Base-by-base conservation (phyloP, 1,140 invertebrate species). In the Saxidomus purpurata region DNA sequence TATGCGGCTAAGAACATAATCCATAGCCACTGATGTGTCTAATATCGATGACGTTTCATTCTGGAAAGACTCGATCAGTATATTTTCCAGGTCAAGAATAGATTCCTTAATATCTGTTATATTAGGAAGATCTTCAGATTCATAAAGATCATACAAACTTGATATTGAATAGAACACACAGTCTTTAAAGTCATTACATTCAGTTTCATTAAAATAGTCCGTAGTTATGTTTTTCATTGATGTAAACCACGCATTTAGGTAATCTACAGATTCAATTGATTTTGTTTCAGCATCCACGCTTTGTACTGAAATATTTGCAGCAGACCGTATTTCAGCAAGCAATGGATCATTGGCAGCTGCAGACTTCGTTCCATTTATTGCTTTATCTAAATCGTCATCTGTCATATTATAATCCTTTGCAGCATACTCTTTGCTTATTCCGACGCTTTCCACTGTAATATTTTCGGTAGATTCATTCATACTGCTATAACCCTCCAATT, bases 361-460 rank as follows among this genome's bases (percentile, higher is more conserved):
- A 0, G 15, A 13, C 22, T 47, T 85, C 47, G 38, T 31, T 11
- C 49, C 25, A 28, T 69, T 43, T 31, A 69, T 71, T 25, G 31
- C 47, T 13, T 69, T 43, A 38, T 71, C 8, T 19, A 85, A 22
- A 28, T 49, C 63, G 11, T 40, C 61, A 17, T 47, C 28, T 28
- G 38, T 85, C 31, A 85, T 71, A 67, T 67, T 83, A n/a, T 59
- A 83, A 40, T 67, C 81, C 8, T 67, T 38, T 19, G 38, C 31
- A 17, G 82, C 82, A 69, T 47, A 38, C 47, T 25, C 22, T 0
- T 8, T 49, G 38, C 47, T 49, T 47, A 85, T 71, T 19, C 63
- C 63, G 1, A 74, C 36, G 19, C 40, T 74, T 38, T 67, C 80
- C 34, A 28, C 22, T 0, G 80, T 38, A 3, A 82, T 9, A 28